Evolutionary conservation across 2,797 vertebrate genomes (phyloP).

Genomic region (Sebastes alutus): DNA sequence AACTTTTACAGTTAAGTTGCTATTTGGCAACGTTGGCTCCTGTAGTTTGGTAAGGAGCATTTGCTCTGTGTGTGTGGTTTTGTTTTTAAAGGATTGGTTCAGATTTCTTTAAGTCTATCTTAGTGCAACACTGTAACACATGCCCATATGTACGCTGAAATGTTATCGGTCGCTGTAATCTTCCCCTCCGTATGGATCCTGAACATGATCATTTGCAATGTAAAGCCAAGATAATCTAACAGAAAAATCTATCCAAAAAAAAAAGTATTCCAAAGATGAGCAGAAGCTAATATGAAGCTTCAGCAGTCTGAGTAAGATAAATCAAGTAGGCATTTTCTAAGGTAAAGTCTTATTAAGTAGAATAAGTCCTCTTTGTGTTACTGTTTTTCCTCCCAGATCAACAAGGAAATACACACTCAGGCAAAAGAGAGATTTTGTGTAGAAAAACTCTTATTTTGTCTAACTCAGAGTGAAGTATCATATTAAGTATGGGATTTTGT

Average conservation of each 20-base stretch:
- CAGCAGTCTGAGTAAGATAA: not conserved
- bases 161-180: not conserved
- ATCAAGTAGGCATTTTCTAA: not conserved
- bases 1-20: not conserved
- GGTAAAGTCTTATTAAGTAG: not conserved
- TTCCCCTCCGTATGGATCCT: not conserved
- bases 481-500: not conserved
- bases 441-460: not conserved
- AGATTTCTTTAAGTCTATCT: not conserved
- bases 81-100: constrained; percentile 5
- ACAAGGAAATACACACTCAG: not conserved
- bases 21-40: not conserved
- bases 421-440: not conserved
- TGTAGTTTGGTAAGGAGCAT: constrained; percentile 1
- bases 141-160: not conserved
- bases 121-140: not conserved
- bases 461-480: not conserved
- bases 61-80: constrained; percentile 2
- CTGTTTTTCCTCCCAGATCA: not conserved
- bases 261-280: not conserved
- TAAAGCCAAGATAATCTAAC: not conserved
- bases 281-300: not conserved
- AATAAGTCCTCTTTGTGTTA: not conserved
- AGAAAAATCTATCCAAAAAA: not conserved
- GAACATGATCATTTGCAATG: not conserved